Evolutionary conservation across 2,888 invertebrate species (phyloP), one percentile per base, ranked within the genome.

Genomic region (Automeris io): DNA sequence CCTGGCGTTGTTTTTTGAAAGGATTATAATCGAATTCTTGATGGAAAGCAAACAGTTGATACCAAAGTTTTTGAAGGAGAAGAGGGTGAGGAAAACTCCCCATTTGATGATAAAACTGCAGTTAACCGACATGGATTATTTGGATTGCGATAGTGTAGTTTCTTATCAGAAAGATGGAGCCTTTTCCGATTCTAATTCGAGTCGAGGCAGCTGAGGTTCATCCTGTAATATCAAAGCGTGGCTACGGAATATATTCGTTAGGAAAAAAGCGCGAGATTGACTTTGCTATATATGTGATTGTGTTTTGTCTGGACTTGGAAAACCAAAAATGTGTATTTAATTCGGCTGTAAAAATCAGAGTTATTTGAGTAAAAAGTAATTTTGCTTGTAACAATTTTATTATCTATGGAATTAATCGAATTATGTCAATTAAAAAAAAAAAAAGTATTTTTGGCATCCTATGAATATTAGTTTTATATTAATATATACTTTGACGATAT

Each of bases 31-130:
- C 6, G 71, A 88, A 44, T 85, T 63, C 46, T 41, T 79, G 13
- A 79, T 88, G 80, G 82, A 86, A 41, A 49, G 58, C 0, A 82
- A 75, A 18, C 58, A 75, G 24, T 58, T 74, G 42, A 53, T 86
- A 13, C 87, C 87, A 2, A 67, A 46, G 32, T 81, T 55, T 43
- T 48, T 87, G 32, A 86, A 82, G 24, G 83, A 86, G 43, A 76
- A 71, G 24, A 51, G 56, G 1, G 63, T 78, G 0, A 62, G 57
- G 18, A 86, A 83, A 41, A 86, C 86, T 0, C 86, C 82, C 0
- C 67, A 86, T 65, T 49, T 86, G 42, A 54, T 61, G 52, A 68
- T 86, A 0, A 77, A 72, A 33, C 51, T 78, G 2, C 69, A 81
- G 35, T 46, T 86, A 46, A 71, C 70, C 0, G 71, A 76, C 39